Evolutionary conservation across 2,797 vertebrate genomes (phyloP).

Genomic region (Rhinophrynus dorsalis): DNA sequence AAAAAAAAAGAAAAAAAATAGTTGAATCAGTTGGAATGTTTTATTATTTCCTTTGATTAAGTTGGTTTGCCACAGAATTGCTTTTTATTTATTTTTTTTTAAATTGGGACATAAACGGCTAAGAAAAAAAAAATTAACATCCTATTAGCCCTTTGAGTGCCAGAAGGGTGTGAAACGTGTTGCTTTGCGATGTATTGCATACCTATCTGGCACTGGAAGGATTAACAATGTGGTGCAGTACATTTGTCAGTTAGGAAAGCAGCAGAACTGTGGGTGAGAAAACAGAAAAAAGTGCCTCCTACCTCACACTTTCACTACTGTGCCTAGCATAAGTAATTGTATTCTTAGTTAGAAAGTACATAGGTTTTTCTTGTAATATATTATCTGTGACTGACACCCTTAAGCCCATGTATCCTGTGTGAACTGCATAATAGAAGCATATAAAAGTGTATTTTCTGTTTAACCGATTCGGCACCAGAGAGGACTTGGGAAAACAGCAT

Average conservation of each 20-base stretch:
- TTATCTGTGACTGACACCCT: slow-evolving; percentile 50
- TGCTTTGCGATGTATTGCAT: no score
- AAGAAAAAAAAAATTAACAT: no score
- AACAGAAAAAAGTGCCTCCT: slow-evolving; percentile 22
- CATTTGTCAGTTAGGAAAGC: slow-evolving; percentile 29
- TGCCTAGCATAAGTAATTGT: slow-evolving; percentile 43
- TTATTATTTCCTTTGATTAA: no score
- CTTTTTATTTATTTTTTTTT: no score
- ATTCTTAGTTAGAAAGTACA: slow-evolving; percentile 49
- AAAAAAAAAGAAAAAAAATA: no score
- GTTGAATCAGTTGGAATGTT: no score
- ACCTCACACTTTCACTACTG: slow-evolving; percentile 31
- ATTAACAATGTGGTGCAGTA: no score
- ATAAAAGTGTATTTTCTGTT: slow-evolving; percentile 40
- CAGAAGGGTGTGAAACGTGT: no score
- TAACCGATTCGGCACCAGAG: slow-evolving; percentile 19
- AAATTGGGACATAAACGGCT: no score
- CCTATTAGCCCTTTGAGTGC: no score
- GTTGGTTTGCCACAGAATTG: no score
- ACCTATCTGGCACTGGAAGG: no score
- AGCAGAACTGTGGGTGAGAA: slow-evolving; percentile 21
- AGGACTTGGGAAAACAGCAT: neutral
- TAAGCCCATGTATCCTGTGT: slow-evolving; percentile 50
- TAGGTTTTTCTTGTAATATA: slow-evolving; percentile 47
- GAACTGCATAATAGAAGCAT: slow-evolving; percentile 45